Evolutionary conservation across 2,888 invertebrate genomes (phyloP).

Genomic region (Eupeodes latifasciatus): DNA sequence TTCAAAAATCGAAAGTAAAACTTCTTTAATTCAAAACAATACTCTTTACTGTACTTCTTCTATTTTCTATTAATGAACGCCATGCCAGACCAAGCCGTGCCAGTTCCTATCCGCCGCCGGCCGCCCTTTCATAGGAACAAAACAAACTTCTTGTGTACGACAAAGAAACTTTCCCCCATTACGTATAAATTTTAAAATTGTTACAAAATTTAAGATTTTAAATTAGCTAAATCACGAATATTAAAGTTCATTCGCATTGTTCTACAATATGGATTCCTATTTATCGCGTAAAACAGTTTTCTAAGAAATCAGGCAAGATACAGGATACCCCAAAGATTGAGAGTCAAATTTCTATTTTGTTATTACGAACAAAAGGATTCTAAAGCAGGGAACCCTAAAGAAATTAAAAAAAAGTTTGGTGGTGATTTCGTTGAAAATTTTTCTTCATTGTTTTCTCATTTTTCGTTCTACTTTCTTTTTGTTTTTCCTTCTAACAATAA

Average conservation of each 20-base stretch:
- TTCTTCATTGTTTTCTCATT: slow-evolving; percentile 64
- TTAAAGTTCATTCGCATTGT: background rate
- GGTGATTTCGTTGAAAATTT: background rate
- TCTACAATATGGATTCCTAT: background rate
- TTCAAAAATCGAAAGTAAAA: background rate
- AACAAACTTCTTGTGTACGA: too few species aligned
- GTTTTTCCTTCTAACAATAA: background rate
- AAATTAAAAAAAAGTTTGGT: background rate
- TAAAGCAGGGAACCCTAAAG: background rate
- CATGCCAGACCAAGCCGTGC: too few species aligned
- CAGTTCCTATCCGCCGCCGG: too few species aligned
- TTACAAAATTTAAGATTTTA: slow-evolving; percentile 5
- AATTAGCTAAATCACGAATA: background rate
- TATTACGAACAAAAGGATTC: background rate
- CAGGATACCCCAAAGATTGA: background rate
- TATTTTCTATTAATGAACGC: background rate
- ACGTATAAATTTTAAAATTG: background rate
- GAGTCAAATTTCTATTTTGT: background rate
- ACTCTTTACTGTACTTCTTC: background rate
- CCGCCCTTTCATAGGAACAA: too few species aligned
- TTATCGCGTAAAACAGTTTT: background rate
- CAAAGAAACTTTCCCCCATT: background rate
- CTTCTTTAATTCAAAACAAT: slow-evolving; percentile 5
- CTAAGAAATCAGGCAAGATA: background rate
- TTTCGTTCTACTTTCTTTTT: background rate